phyloP scores from a whole-genome alignment of 2,888 invertebrate species.

The Dynastes tityus region DNA sequence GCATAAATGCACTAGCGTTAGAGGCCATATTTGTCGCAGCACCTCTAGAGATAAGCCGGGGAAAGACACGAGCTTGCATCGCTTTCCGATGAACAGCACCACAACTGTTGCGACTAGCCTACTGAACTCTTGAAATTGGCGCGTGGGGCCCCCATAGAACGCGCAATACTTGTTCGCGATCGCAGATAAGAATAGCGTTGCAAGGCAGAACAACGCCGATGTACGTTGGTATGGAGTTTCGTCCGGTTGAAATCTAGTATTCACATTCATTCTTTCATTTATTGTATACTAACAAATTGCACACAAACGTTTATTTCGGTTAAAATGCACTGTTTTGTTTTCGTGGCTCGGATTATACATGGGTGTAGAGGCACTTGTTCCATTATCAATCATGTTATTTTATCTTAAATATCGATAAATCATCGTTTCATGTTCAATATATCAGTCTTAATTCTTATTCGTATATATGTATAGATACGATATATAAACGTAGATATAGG shows the following conservation, averaged over 20 bases:
- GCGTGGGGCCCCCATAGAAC: conserved; percentile 93
- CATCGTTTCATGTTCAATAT: neutral
- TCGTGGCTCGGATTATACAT: neutral
- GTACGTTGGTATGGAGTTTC: conserved; percentile 59
- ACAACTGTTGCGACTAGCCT: conserved; percentile 92
- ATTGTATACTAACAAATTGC: neutral
- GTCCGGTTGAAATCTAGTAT: conserved; percentile 4
- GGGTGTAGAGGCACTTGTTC: neutral
- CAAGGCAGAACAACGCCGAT: conserved; percentile 92
- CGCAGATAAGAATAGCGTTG: conserved; percentile 94
- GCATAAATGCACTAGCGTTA: conserved; percentile 94
- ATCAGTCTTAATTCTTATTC: neutral
- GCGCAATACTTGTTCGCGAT: conserved; percentile 96
- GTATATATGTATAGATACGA: neutral
- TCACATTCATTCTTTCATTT: conserved; percentile 3
- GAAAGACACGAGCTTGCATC: conserved; percentile 82
- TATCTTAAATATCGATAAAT: neutral
- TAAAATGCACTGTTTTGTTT: neutral
- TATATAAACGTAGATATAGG: neutral
- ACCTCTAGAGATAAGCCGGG: conserved; percentile 82
- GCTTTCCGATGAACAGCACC: conserved; percentile 83
- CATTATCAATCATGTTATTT: neutral
- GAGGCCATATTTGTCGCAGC: conserved; percentile 90
- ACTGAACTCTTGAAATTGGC: conserved; percentile 90
- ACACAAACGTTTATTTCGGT: neutral